Evolutionary conservation across 2,888 invertebrate species (phyloP).

Genomic region (Microchrysa polita): DNA sequence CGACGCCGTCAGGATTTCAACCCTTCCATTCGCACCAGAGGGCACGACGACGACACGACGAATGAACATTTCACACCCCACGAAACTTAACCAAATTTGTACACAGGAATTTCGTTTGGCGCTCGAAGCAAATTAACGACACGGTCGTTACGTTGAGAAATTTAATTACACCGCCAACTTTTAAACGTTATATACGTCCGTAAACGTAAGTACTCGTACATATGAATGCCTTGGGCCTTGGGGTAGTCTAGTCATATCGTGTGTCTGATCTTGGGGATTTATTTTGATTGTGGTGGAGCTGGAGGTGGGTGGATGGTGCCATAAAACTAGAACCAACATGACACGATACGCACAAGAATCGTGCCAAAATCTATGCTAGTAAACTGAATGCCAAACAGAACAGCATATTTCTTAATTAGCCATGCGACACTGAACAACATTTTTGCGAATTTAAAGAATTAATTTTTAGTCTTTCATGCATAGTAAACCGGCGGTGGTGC

Average conservation of each 20-base stretch:
- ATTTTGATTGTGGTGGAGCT: too few relatives aligned
- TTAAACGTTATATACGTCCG: conserved; percentile 13
- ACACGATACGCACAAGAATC: neutral
- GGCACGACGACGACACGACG: too few relatives aligned
- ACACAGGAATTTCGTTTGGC: conserved; percentile 37
- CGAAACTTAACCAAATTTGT: conserved; percentile 18
- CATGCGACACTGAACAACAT: conserved; percentile 39
- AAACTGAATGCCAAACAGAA: conserved; percentile 33
- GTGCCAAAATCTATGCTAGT: conserved; percentile 7
- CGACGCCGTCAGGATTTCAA: neutral
- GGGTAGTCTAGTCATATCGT: too few relatives aligned
- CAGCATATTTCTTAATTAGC: conserved; percentile 40
- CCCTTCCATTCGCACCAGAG: neutral
- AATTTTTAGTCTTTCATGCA: conserved; percentile 17
- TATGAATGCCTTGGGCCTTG: too few relatives aligned
- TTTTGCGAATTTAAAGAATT: conserved; percentile 33
- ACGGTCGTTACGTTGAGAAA: conserved; percentile 37
- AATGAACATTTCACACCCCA: conserved; percentile 3
- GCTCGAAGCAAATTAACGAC: conserved; percentile 37
- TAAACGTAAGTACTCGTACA: too few relatives aligned
- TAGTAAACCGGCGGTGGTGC: neutral
- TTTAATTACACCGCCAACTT: conserved; percentile 40
- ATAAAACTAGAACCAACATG: neutral
- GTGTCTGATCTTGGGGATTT: too few relatives aligned
- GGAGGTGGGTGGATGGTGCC: neutral